Evolutionary conservation across 2,113 vertebrate species (phyloP).

Genomic region (Hyperoodon ampullatus): DNA sequence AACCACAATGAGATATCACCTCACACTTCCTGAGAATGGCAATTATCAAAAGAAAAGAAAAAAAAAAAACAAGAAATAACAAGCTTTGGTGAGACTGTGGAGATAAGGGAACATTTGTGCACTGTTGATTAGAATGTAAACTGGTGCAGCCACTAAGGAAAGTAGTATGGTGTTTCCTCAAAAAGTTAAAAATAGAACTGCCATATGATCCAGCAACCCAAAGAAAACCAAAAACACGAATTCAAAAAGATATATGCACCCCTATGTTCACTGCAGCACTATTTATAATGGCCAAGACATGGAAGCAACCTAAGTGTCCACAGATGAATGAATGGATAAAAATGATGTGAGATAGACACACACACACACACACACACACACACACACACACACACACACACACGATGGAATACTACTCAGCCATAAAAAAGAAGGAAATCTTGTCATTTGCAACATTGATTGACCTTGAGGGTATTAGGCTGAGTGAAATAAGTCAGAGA

Average conservation of each 20-base stretch:
- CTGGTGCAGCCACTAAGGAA: not conserved
- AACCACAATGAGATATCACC: not conserved
- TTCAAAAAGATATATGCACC: not conserved
- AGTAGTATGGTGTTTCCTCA: not conserved
- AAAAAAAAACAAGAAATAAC: not conserved
- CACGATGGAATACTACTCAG: not conserved
- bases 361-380: not conserved
- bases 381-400: not conserved
- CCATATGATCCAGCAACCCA: not conserved
- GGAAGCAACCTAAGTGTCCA: too few relatives aligned
- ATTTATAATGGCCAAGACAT: not conserved
- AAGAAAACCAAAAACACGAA: not conserved
- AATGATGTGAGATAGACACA: not conserved
- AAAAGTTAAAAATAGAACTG: not conserved
- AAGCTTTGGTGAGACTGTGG: not conserved
- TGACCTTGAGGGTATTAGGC: not conserved
- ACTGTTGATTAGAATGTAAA: not conserved
- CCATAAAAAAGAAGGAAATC: not conserved
- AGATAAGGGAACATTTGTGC: not conserved
- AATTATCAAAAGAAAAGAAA: not conserved
- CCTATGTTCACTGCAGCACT: not conserved
- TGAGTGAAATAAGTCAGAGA: not conserved
- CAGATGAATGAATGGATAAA: not conserved
- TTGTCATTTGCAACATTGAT: not conserved
- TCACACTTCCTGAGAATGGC: not conserved